Conservation (phyloP, 2,113 vertebrate species). For the Alouatta palliata region DNA sequence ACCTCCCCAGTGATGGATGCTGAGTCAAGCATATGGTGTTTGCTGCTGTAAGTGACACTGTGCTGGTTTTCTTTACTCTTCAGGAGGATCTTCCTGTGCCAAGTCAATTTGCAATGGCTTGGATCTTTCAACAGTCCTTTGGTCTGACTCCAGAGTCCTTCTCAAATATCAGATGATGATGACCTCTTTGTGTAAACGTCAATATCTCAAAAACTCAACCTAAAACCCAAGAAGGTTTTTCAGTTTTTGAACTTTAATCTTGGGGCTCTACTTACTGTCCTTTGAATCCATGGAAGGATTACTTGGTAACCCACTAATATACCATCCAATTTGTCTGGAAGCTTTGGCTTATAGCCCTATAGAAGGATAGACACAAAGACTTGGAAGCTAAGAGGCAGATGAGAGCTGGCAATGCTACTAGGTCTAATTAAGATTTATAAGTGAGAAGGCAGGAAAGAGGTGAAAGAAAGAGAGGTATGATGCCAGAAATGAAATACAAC, state of each 20-base stretch:
- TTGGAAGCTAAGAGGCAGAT: constrained; percentile 58
- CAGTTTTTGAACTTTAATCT: constrained; percentile 5
- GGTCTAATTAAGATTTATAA: constrained; percentile 65
- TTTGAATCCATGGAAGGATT: background rate
- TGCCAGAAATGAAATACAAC: constrained; percentile 55
- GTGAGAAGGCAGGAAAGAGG: background rate
- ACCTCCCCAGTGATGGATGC: constrained; percentile 72
- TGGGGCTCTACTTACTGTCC: background rate
- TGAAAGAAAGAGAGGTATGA: background rate
- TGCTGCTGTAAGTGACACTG: constrained; percentile 78
- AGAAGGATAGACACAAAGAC: constrained; percentile 1
- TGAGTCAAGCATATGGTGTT: constrained; percentile 82
- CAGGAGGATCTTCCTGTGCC: constrained; percentile 78
- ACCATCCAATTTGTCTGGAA: background rate
- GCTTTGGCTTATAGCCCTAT: background rate
- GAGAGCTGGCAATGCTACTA: constrained; percentile 29
- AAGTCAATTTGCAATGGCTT: constrained; percentile 84
- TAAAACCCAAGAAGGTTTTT: constrained; percentile 31
- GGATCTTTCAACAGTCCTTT: constrained; percentile 79
- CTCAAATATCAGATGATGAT: constrained; percentile 68
- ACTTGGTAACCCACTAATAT: background rate
- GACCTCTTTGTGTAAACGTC: constrained; percentile 58
- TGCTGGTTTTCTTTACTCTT: constrained; percentile 76
- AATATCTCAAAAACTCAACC: constrained; percentile 51
- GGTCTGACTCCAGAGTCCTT: constrained; percentile 75